Conservation (phyloP, 2,797 vertebrate genomes). For the Lutjanus argentimaculatus region DNA sequence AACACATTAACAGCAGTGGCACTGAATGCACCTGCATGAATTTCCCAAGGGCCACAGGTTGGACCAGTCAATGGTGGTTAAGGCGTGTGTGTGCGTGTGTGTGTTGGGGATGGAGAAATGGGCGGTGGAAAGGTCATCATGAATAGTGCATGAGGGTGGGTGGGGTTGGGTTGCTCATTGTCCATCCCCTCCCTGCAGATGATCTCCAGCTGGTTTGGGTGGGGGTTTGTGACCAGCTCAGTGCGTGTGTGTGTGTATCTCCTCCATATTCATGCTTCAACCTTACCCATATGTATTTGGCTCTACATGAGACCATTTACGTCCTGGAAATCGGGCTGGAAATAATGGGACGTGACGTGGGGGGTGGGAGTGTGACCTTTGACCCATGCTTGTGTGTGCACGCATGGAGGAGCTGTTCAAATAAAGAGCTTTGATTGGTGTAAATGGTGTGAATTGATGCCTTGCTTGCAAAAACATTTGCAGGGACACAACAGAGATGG, state of each 20-base stretch:
- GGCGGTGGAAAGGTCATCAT: constrained; percentile 83
- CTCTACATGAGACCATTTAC: constrained; percentile 65
- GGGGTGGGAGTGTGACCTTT: constrained; percentile 63
- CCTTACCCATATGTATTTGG: constrained; percentile 67
- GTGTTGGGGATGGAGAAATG: constrained; percentile 22
- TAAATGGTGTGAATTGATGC: constrained; percentile 46
- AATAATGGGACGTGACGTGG: constrained; percentile 60
- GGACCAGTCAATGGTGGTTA: constrained; percentile 41
- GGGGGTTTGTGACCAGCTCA: constrained; percentile 41
- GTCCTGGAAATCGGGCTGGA: constrained; percentile 69
- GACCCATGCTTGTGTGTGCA: constrained; percentile 48
- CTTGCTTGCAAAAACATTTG: constrained; percentile 36
- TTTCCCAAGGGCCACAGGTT: constrained; percentile 40
- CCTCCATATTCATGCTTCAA: constrained; percentile 74
- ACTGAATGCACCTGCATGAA: constrained; percentile 47
- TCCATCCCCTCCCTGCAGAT: constrained; percentile 68
- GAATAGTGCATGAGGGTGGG: constrained; percentile 88
- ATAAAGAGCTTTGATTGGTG: constrained; percentile 50
- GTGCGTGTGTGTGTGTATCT: constrained; percentile 38
- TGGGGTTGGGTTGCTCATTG: constrained; percentile 65
- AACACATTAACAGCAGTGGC: constrained; percentile 32
- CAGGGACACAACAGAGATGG: constrained; percentile 33
- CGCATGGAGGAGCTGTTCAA: constrained; percentile 10
- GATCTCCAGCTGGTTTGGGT: constrained; percentile 73
- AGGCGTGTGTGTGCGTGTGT: constrained; percentile 31